phyloP scores from a whole-genome alignment of 2,888 invertebrate genomes.

The Trichopoda pennipes region DNA sequence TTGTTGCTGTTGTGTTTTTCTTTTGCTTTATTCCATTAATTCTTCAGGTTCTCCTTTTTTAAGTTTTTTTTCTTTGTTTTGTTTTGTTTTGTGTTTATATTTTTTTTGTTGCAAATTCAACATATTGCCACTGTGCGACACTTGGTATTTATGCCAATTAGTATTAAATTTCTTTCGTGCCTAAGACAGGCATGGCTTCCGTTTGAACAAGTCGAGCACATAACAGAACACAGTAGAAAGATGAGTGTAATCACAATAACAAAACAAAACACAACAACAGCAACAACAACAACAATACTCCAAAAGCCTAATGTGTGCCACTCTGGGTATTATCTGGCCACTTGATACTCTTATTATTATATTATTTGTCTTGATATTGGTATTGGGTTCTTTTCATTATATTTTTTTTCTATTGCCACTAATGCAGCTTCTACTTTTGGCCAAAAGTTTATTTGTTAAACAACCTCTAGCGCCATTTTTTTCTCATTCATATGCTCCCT shows the following conservation, averaged over 20 bases:
- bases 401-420: slow-evolving; percentile 42
- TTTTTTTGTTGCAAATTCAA: slow-evolving; percentile 69
- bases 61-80: slow-evolving; percentile 35
- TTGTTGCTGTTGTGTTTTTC: slow-evolving; percentile 17
- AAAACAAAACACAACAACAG: slow-evolving; percentile 9
- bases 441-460: slow-evolving; percentile 65
- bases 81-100: too few relatives aligned
- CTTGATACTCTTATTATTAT: slow-evolving; percentile 43
- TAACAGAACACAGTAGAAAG: slow-evolving; percentile 14
- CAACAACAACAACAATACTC: slow-evolving; percentile 23
- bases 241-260: not conserved
- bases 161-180: slow-evolving; percentile 80
- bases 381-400: slow-evolving; percentile 61
- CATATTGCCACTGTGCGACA: slow-evolving; percentile 76
- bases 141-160: slow-evolving; percentile 81
- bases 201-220: slow-evolving; percentile 76
- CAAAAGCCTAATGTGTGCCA: slow-evolving; percentile 67
- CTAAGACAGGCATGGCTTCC: slow-evolving; percentile 75
- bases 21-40: slow-evolving; percentile 30
- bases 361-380: slow-evolving; percentile 71
- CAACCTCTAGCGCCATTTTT: slow-evolving; percentile 76
- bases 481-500: slow-evolving; percentile 70
- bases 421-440: slow-evolving; percentile 45
- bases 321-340: slow-evolving; percentile 54
- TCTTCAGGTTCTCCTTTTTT: slow-evolving; percentile 46